These are phyloP conservation scores for Zelostemma sp. DNA, from an alignment of 1,140 invertebrate genomes.

Conservation along the genomic window DNA sequence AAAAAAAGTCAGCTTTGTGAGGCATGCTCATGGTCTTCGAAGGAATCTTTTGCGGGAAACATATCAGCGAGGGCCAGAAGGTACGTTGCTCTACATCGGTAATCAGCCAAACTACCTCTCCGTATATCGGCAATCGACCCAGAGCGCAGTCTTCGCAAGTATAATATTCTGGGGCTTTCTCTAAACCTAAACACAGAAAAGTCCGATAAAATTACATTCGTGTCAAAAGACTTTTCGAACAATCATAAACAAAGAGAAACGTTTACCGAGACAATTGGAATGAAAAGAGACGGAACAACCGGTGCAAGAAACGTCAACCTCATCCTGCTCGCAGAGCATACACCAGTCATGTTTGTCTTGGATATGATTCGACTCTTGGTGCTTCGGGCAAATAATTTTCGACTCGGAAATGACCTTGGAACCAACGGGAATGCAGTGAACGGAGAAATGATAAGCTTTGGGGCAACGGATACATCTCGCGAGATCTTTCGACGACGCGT, in stretches of 20 bases:
- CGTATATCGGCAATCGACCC: slow-evolving; percentile 27
- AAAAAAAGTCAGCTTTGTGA: slow-evolving; percentile 21
- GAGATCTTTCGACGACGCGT: slow-evolving; percentile 15
- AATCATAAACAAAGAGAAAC: too few relatives aligned
- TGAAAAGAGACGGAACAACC: slow-evolving; percentile 33
- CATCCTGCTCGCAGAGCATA: slow-evolving; percentile 18
- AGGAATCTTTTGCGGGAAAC: slow-evolving; percentile 19
- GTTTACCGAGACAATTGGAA: slow-evolving; percentile 27
- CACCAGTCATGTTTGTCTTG: slow-evolving; percentile 26
- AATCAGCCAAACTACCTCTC: slow-evolving; percentile 37
- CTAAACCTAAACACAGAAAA: slow-evolving; percentile 5
- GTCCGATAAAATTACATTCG: too few relatives aligned
- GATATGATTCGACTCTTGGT: slow-evolving; percentile 6
- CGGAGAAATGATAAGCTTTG: slow-evolving; percentile 23
- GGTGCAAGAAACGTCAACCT: slow-evolving; percentile 13
- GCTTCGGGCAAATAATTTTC: slow-evolving; percentile 29
- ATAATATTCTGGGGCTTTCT: slow-evolving; percentile 4
- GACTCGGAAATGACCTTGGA: slow-evolving; percentile 25
- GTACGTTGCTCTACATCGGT: neutral
- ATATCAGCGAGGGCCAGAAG: slow-evolving; percentile 32
- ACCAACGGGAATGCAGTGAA: slow-evolving; percentile 32
- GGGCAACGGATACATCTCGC: slow-evolving; percentile 30
- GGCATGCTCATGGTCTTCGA: slow-evolving; percentile 7
- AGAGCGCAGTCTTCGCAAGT: slow-evolving; percentile 31
- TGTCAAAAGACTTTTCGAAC: neutral